Base-by-base conservation (phyloP, 2,113 vertebrate genomes). In the Nothoprocta pentlandii region DNA sequence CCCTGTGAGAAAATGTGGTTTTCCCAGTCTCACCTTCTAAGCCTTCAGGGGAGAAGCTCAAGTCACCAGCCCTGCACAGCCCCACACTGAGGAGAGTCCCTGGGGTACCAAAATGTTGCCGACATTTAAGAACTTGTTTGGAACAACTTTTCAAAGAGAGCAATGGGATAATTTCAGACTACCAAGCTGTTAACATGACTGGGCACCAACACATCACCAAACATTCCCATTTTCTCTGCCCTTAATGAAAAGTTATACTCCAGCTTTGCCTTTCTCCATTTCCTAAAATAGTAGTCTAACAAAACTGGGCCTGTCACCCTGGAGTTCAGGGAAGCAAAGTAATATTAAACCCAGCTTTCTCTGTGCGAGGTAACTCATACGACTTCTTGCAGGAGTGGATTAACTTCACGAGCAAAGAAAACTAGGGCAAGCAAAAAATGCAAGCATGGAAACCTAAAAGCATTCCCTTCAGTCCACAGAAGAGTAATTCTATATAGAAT, bases 341-440 rank as follows among this genome's bases (percentile, higher is more conserved):
- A 83, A 86, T 81, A 90, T 76, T 79, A 76, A 92, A 87, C 28
- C 47, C 58, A 68, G 77, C 86, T 87, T 92, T 84, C 86, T 47
- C 39, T 83, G 51, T 42, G 53, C 77, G 81, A 93, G 82, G 82
- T 83, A 92, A 89, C n/a, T 16, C 77, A 81, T 30, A 46, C 17
- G 44, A 41, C 51, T 87, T 64, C 77, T 92, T 96, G 87, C 69
- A 84, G 62, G n/a, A 34, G 7, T 87, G 34, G 66, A 96, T 93
- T 94, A 90, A 84, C 77, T 87, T 90, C 74, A 30, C 32, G 66
- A 79, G 93, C 83, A 89, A 86, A 95, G 69, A 92, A 92, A 95
- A 90, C 64, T 75, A 92, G 66, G 53, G 39, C 53, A 90, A 93
- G 53, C 47, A 92, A 80, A 92, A 90, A 90, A 93, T 34, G 46